Conservation (phyloP, 2,888 invertebrate genomes). For the Bimastos eiseni region DNA sequence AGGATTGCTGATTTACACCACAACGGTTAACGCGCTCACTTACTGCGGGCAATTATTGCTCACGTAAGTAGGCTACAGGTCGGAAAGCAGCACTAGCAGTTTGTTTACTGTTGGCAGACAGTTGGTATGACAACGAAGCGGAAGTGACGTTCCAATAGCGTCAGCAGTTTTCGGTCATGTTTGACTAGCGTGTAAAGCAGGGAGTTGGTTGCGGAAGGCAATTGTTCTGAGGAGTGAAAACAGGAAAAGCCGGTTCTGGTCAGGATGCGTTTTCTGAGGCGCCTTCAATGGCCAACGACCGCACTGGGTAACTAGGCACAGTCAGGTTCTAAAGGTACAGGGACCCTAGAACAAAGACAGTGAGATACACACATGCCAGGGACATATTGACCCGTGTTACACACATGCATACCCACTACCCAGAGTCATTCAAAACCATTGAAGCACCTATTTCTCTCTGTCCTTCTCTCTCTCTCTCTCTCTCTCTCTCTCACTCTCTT, state of each 20-base stretch:
- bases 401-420: background rate
- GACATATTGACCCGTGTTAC: background rate
- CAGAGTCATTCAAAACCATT: too few relatives aligned
- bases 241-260: background rate
- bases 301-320: background rate
- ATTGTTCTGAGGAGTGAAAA: background rate
- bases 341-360: background rate
- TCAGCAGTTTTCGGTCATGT: background rate
- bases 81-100: background rate
- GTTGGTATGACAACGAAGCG: background rate
- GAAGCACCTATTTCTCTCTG: too few relatives aligned
- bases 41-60: too few relatives aligned
- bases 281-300: background rate
- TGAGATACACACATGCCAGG: background rate
- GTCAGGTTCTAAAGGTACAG: background rate
- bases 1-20: background rate
- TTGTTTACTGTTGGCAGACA: conserved; percentile 13
- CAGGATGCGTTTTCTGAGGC: background rate
- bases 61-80: too few relatives aligned
- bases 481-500: too few relatives aligned
- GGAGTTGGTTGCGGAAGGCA: background rate
- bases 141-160: background rate
- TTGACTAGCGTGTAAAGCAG: background rate
- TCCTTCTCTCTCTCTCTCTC: too few relatives aligned
- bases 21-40: too few relatives aligned